A percentile compares a stretch with the other conserved stretches of the same genome.
Conservation (phyloP, 2,888 invertebrate species). For the Belgica antarctica region DNA sequence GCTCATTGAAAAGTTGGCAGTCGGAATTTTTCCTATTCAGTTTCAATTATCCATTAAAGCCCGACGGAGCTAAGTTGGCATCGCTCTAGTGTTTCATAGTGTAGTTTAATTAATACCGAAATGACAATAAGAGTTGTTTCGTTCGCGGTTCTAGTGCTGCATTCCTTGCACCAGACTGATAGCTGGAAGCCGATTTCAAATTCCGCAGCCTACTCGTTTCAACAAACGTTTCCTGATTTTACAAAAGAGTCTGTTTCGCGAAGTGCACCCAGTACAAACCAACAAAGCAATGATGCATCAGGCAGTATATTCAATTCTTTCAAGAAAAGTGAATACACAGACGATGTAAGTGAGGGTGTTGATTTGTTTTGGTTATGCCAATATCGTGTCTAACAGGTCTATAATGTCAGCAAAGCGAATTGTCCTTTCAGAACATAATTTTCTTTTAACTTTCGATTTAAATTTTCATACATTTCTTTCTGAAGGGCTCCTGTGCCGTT, state of each 20-base stretch:
- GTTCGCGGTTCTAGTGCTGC: background rate
- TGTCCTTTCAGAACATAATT: no score
- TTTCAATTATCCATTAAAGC: no score
- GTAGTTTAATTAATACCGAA: no score
- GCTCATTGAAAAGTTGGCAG: no score
- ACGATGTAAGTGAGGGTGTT: conserved; percentile 30
- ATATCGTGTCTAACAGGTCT: no score
- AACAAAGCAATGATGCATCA: background rate
- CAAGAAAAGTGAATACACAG: conserved; percentile 3
- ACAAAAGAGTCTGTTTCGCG: background rate
- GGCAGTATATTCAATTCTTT: conserved; percentile 13
- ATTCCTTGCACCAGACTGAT: background rate
- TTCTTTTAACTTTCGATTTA: background rate
- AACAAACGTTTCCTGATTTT: conserved; percentile 10
- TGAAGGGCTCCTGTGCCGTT: conserved; percentile 62
- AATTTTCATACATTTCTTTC: conserved; percentile 21
- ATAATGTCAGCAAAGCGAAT: no score
- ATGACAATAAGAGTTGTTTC: no score
- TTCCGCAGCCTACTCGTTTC: conserved; percentile 16
- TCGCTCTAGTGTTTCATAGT: no score
- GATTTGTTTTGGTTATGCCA: background rate
- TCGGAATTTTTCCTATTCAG: no score
- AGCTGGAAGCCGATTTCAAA: conserved; percentile 27
- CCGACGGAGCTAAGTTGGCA: no score
- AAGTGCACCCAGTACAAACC: background rate